A percentile compares a stretch with the other conserved stretches of the same genome.
These are phyloP conservation scores for Adrianichthys oophorus DNA, from an alignment of 2,797 vertebrate genomes.

Conservation along the genomic window DNA sequence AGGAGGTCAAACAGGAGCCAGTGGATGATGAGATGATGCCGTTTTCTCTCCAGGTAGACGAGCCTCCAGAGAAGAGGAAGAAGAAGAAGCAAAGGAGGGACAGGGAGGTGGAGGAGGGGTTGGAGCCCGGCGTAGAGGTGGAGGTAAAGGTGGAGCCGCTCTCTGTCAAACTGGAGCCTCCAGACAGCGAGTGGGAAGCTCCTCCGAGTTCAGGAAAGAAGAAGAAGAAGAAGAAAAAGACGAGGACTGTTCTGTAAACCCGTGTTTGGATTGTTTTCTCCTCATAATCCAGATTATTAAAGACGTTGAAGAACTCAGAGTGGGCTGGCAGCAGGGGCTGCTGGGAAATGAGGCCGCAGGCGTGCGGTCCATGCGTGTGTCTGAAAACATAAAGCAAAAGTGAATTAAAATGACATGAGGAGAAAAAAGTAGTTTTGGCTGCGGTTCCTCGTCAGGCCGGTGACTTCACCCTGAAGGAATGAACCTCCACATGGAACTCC, in stretches of 20 bases:
- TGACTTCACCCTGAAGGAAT: slow-evolving; percentile 48
- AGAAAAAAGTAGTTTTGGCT: too few species aligned
- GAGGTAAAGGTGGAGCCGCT: slow-evolving; percentile 32
- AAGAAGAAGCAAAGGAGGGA: slow-evolving; percentile 61
- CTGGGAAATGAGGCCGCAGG: too few species aligned
- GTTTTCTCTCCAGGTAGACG: not conserved
- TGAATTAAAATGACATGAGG: too few species aligned
- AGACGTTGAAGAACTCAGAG: too few species aligned
- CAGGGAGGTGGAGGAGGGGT: slow-evolving; percentile 37
- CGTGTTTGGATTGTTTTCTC: too few species aligned
- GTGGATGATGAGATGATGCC: not conserved
- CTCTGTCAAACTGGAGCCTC: slow-evolving; percentile 43
- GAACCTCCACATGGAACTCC: slow-evolving; percentile 3
- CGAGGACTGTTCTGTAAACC: slow-evolving; percentile 35
- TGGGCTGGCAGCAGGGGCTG: too few species aligned
- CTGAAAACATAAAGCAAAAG: too few species aligned
- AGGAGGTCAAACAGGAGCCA: slow-evolving; percentile 44
- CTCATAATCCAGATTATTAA: too few species aligned
- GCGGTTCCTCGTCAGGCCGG: not conserved
- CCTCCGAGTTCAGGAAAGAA: slow-evolving; percentile 31
- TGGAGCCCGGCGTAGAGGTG: slow-evolving; percentile 28
- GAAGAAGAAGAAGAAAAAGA: slow-evolving; percentile 62
- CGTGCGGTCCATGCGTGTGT: too few species aligned
- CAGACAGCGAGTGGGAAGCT: slow-evolving; percentile 27
- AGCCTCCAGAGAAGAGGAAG: slow-evolving; percentile 50